These are phyloP conservation scores for Drosophila nigritarsus DNA, from an alignment of 2,888 invertebrate species.

Conservation along the genomic window DNA sequence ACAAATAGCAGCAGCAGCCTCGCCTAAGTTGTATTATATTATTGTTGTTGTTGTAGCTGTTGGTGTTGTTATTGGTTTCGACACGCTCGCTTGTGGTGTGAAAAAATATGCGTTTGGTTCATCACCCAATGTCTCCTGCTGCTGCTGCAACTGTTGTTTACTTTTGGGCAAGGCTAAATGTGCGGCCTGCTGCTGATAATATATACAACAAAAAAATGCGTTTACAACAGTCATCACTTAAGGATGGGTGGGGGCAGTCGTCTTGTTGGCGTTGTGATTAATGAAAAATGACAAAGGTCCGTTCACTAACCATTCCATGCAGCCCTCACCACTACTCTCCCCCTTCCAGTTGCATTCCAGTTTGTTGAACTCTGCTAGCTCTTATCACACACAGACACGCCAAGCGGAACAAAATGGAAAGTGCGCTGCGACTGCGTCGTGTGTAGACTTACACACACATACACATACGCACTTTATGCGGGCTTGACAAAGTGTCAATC, in stretches of 20 bases:
- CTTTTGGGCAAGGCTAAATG: conserved; percentile 58
- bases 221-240: conserved; percentile 46
- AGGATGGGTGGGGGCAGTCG: neutral
- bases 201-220: conserved; percentile 64
- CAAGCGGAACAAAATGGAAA: conserved; percentile 71
- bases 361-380: conserved; percentile 73
- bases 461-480: conserved; percentile 19
- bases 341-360: conserved; percentile 34
- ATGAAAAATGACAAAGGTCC: conserved; percentile 78
- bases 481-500: conserved; percentile 71
- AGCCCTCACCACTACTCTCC: neutral
- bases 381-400: conserved; percentile 50
- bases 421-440: conserved; percentile 46
- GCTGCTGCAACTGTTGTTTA: conserved; percentile 64
- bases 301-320: conserved; percentile 9
- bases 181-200: conserved; percentile 62
- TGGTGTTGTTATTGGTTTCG: conserved; percentile 69
- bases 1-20: conserved; percentile 33
- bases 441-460: conserved; percentile 3
- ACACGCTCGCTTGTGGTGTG: conserved; percentile 68
- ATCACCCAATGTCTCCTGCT: conserved; percentile 52
- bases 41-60: conserved; percentile 13
- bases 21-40: conserved; percentile 42
- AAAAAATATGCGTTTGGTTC: conserved; percentile 77
- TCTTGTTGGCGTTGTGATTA: conserved; percentile 63